Base-by-base conservation (phyloP, 2,113 vertebrate species). In the Scomber japonicus region DNA sequence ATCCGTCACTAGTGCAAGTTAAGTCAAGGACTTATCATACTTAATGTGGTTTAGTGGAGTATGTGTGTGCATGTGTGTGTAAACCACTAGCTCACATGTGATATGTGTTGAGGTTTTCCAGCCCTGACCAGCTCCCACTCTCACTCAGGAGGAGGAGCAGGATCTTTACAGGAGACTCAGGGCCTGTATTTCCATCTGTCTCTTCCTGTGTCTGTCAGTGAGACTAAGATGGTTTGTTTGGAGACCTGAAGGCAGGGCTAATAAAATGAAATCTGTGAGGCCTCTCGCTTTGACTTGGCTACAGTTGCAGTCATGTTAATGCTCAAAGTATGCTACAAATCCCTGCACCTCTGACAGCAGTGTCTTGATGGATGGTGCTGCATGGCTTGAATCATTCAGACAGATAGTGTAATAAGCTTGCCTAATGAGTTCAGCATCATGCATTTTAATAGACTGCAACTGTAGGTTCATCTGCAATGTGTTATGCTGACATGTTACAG, bases 191-290 rank as follows among this genome's bases (percentile, higher is more conserved):
- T 75, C 74, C 75, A 82, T 80, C 73, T 63, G 85, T 78, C 65
- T 77, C 51, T 73, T 65, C 54, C 74, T 31, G 51, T 72, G 71
- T 78, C 82, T 64, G 84, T 88, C 82, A 82, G 65, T 49, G 70
- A 89, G 77, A 75, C 70, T 81, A 78, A 90, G 71, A 72, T 49
- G 74, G 53, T 85, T 85, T 83, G 76, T 81, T 86, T 83, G 72
- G 68, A 82, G 80, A 86, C 75, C 65, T 71, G 55, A 86, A 82
- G 80, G 78, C 86, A 73, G 45, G 53, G 27, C 72, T 84, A 80
- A 84, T 88, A 73, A 78, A 80, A 81, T 55, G 5, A 88, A 87
- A 75, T 71, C 51, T 53, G 64, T 19, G 24, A 62, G 71, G 67
- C 77, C 71, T 74, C 69, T 60, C 10, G 60, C 78, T 84, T 80